A percentile compares a stretch with the other conserved stretches of the same genome.
Conservation (phyloP, 2,888 invertebrate species). For the Heliconius aoede region DNA sequence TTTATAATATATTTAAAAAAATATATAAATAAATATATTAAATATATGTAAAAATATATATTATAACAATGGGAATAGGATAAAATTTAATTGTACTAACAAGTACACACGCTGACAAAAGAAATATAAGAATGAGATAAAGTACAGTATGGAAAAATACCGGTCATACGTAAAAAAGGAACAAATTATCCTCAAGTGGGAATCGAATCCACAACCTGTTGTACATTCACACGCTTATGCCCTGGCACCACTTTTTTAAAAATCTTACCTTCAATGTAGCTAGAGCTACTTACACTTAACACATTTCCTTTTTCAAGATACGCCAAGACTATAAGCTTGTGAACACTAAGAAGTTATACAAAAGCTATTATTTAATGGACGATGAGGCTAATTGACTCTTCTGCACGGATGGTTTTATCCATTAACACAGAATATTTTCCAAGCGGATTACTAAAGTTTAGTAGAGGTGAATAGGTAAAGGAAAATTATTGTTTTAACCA, state of each 20-base stretch:
- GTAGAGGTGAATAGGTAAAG: constrained; percentile 32
- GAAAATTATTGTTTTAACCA: constrained; percentile 33
- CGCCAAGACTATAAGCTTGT: constrained; percentile 2
- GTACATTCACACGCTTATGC: background rate
- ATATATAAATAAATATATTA: no score
- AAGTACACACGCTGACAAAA: no score
- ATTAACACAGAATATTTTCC: constrained; percentile 39
- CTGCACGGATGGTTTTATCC: constrained; percentile 36
- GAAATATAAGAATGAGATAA: no score
- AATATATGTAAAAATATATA: no score
- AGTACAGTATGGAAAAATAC: no score
- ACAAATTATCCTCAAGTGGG: background rate
- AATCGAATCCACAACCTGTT: background rate
- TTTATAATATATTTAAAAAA: no score
- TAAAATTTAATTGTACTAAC: no score
- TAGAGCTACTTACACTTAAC: background rate
- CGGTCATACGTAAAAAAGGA: no score
- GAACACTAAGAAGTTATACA: constrained; percentile 6
- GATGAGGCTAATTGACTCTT: constrained; percentile 28
- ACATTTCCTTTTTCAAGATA: constrained; percentile 5
- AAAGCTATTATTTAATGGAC: constrained; percentile 27
- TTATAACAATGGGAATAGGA: no score
- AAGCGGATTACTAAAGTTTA: constrained; percentile 36
- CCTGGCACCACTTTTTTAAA: background rate
- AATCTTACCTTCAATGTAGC: background rate